These are phyloP conservation scores for Gymnocypris eckloni DNA, from an alignment of 2,797 vertebrate species.

Conservation along the genomic window DNA sequence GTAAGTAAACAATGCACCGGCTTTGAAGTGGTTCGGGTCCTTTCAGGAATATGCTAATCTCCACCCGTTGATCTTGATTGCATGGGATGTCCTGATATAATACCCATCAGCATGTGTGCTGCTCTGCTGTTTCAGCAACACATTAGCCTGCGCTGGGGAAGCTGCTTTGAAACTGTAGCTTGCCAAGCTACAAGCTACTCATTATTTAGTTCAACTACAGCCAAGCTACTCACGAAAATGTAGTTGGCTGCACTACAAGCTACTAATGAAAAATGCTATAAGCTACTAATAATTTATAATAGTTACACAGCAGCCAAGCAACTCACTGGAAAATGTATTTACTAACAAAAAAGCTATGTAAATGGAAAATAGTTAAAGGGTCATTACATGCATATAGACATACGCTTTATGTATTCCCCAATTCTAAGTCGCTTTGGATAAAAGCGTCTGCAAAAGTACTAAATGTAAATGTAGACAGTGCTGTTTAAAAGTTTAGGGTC, in stretches of 20 bases:
- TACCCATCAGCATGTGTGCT: slow-evolving; percentile 15
- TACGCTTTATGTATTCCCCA: no score
- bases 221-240: slow-evolving; percentile 3
- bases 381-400: not conserved
- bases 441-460: no score
- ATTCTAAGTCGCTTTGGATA: no score
- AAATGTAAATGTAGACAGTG: not conserved
- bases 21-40: slow-evolving; percentile 51
- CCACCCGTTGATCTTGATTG: slow-evolving; percentile 40
- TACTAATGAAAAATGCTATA: slow-evolving; percentile 4
- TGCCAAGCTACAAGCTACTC: slow-evolving; percentile 3
- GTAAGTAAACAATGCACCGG: slow-evolving; percentile 32
- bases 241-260: slow-evolving; percentile 5
- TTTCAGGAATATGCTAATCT: slow-evolving; percentile 52
- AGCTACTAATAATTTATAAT: not conserved
- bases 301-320: not conserved
- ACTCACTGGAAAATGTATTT: not conserved
- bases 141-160: slow-evolving; percentile 13
- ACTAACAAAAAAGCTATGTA: not conserved
- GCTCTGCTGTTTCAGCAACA: slow-evolving; percentile 19
- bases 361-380: not conserved
- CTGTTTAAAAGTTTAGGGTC: not conserved
- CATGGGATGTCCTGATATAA: slow-evolving; percentile 24
- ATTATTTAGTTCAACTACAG: slow-evolving; percentile 10
- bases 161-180: slow-evolving; percentile 35